Base-by-base conservation (phyloP, 2,888 invertebrate genomes). In the Ellobium chinense region DNA sequence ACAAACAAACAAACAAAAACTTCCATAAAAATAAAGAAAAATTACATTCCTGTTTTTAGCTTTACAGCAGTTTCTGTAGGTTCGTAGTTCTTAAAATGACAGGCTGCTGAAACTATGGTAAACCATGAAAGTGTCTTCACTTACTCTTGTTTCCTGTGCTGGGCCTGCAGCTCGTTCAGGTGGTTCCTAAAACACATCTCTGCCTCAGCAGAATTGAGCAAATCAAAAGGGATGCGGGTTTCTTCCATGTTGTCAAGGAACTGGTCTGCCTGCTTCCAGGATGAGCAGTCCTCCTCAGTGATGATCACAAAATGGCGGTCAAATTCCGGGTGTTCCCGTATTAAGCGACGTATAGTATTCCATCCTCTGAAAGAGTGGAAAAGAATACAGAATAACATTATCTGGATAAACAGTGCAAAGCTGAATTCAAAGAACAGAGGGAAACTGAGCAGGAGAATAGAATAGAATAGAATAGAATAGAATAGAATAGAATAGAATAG, bases 281-380 rank as follows among this genome's bases (percentile, higher is more conserved):
- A 95, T 89, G 94, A 95, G 89, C 95, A 95, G 88, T 95, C 95
- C 88, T 95, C 95, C 88, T 96, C 96, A 78, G 96, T 95, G 89
- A 96, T 95, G 91, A 97, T 96, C 89, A 97, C 96, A 94, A 98
- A 99, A 94, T 97, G 97, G 90, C 96, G 96, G 79, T 96, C 96
- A 94, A 98, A 99, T 93, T 98, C 97, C n/a, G 97, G 96, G 93
- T 99, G 98, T 77, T 96, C 95, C 86, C 96, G 96, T 87, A 99
- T 95, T 93, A 96, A 96, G 83, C 96, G 96, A 85, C 97, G 95
- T 80, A 98, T 96, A 87, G 96, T 95, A 76, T 96, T 94, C 99
- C 99, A 99, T 92, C 97, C 97, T 91, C 97, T 97, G 92, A 39
- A 93, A 70, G 31, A 65, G 9, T n/a, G n/a, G n/a, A n/a, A n/a